Conservation (phyloP, 2,113 vertebrate genomes). For the Morone chrysops region DNA sequence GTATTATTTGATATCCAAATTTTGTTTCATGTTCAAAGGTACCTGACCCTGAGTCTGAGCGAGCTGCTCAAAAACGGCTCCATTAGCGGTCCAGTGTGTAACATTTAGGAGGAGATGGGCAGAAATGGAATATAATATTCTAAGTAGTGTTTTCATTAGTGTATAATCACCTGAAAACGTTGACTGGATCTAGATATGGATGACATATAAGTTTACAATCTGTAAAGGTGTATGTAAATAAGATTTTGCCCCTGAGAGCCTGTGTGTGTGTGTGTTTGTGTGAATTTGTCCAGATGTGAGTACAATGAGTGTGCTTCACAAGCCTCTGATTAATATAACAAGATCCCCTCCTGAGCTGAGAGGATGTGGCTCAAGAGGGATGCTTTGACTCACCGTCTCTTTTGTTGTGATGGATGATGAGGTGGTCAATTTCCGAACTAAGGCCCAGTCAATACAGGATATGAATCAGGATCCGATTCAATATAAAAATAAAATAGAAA, state of each 20-base stretch:
- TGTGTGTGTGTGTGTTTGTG: conserved; percentile 1
- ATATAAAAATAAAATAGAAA: conserved; percentile 53
- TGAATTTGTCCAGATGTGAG: conserved; percentile 39
- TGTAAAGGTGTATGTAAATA: conserved; percentile 11
- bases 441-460: conserved; percentile 69
- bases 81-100: too few species aligned
- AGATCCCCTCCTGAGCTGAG: conserved; percentile 55
- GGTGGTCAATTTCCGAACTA: conserved; percentile 63
- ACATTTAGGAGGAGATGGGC: too few species aligned
- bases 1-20: too few species aligned
- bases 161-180: too few species aligned
- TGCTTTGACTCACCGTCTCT: conserved; percentile 70
- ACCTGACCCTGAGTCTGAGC: too few species aligned
- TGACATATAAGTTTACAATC: not conserved
- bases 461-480: conserved; percentile 75
- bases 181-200: too few species aligned
- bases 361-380: conserved; percentile 67
- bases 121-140: too few species aligned
- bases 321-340: conserved; percentile 55
- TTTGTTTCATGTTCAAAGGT: too few species aligned
- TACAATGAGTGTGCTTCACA: conserved; percentile 23
- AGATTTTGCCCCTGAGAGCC: not conserved
- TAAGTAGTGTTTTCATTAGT: too few species aligned
- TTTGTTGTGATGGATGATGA: conserved; percentile 70
- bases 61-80: too few species aligned